Evolutionary conservation across 2,888 invertebrate species (phyloP), one percentile per base, ranked within the genome.

Genomic region (Chrysopilus asiliformis): DNA sequence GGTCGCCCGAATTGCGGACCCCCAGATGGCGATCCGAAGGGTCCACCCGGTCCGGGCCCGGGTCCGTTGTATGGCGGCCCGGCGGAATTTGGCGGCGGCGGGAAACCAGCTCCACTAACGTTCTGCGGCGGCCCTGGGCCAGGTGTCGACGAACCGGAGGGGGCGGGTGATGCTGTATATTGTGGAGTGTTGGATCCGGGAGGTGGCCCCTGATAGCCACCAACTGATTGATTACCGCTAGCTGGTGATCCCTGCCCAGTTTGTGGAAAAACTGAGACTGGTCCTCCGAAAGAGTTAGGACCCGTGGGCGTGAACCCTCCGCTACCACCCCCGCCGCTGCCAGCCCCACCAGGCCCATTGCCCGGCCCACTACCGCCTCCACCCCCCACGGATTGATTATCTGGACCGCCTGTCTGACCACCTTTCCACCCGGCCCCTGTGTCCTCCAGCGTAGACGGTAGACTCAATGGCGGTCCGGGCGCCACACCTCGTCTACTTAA

Each of bases 141-240:
- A 7, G 86, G 85, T 26, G 86, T 84, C 48, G 85, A 85, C 33
- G 79, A 73, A 53, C 76, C 85, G 53, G 73, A 85, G 48, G 82
- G 85, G 53, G 77, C 82, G 52, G 87, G 87, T 45, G 85, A 85
- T 53, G 85, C 83, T 51, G 83, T 83, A 63, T 84, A 86, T 67
- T 78, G 85, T 52, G 78, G 85, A 55, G 72, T 85, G 60, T 70
- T 82, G 55, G 75, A 82, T 54, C 72, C 84, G 51, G 72, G 81
- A 56, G 72, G 82, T 57, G 71, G 70, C 52, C 79, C 75, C 63
- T 79, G 70, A 67, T 80, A 70, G 32, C 59, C 58, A 36, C 45
- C 41, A 46, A 60, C 51, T n/a, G 60, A 55, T 60, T 78, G 66
- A 56, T 77, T 63, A 59, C 79, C 68, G 60, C 82, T 70, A 53